Percentiles rank a stretch among this genome's conserved stretches.
Conservation (phyloP, 2,113 vertebrate genomes). For the Mesembrinibis cayennensis region DNA sequence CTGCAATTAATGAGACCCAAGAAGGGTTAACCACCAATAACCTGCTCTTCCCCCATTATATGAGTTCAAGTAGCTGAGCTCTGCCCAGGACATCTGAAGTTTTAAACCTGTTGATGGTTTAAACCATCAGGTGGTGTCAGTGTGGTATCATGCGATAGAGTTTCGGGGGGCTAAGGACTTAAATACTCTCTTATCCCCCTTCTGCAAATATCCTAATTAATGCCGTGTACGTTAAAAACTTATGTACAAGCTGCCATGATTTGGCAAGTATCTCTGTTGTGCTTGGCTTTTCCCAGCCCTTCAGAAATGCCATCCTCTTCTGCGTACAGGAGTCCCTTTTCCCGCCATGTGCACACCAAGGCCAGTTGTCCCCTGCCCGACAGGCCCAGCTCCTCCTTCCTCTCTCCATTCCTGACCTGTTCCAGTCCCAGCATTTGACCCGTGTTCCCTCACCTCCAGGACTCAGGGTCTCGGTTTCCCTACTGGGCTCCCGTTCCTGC, state of each 20-base stretch:
- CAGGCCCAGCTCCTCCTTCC: not conserved
- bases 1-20: not conserved
- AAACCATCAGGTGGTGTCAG: not conserved
- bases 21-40: not conserved
- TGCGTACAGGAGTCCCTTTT: not conserved
- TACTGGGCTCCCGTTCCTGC: rapidly evolving
- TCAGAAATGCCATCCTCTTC: not conserved
- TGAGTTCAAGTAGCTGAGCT: not conserved
- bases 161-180: not conserved
- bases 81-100: not conserved
- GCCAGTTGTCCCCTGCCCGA: rapidly evolving
- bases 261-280: not conserved
- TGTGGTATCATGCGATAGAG: not conserved
- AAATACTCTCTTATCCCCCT: not conserved
- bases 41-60: rapidly evolving
- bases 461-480: not conserved
- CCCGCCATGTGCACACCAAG: rapidly evolving
- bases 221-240: not conserved
- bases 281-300: not conserved
- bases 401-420: not conserved
- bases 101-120: not conserved
- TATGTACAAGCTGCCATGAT: rapidly evolving
- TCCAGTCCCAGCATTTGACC: not conserved
- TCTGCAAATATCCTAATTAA: not conserved
- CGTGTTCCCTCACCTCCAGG: not conserved